Percentiles rank a stretch among this genome's conserved stretches.
Conservation (phyloP, 2,888 invertebrate genomes). For the Neuroscelio doddi region DNA sequence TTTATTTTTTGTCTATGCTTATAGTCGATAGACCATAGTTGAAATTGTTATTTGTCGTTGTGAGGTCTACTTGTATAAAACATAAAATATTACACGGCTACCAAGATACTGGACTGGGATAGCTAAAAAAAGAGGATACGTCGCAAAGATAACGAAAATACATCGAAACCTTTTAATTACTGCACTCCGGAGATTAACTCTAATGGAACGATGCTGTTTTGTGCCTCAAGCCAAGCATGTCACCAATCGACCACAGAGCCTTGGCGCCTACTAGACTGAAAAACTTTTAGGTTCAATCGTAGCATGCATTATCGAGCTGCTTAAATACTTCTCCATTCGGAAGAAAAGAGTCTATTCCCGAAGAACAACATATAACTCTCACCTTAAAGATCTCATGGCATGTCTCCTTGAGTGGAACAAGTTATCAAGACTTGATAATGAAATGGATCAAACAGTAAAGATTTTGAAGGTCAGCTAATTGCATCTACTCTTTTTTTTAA, state of each 20-base stretch:
- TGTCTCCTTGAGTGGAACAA: conserved; percentile 37
- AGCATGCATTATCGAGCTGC: conserved; percentile 47
- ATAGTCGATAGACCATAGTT: no score
- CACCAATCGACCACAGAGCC: conserved; percentile 43
- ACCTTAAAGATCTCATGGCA: conserved; percentile 32
- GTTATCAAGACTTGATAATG: conserved; percentile 32
- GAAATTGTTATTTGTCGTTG: conserved; percentile 38
- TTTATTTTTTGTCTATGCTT: no score
- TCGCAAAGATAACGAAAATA: conserved; percentile 66
- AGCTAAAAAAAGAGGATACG: conserved; percentile 41
- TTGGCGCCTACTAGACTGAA: conserved; percentile 49
- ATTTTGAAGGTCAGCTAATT: no score
- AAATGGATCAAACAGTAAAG: no score
- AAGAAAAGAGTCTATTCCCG: conserved; percentile 23
- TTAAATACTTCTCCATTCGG: conserved; percentile 46
- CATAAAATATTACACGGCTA: conserved; percentile 49
- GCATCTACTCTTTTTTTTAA: no score
- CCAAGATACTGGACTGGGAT: conserved; percentile 24
- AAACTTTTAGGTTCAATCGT: conserved; percentile 49
- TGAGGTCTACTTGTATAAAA: conserved; percentile 46
- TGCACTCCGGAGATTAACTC: conserved; percentile 62
- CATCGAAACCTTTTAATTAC: conserved; percentile 69
- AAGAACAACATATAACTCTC: conserved; percentile 30
- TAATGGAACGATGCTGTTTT: conserved; percentile 67
- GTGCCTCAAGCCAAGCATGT: conserved; percentile 36